These are phyloP conservation scores for Taxidea taxus DNA, from an alignment of 2,113 vertebrate genomes.

Conservation along the genomic window DNA sequence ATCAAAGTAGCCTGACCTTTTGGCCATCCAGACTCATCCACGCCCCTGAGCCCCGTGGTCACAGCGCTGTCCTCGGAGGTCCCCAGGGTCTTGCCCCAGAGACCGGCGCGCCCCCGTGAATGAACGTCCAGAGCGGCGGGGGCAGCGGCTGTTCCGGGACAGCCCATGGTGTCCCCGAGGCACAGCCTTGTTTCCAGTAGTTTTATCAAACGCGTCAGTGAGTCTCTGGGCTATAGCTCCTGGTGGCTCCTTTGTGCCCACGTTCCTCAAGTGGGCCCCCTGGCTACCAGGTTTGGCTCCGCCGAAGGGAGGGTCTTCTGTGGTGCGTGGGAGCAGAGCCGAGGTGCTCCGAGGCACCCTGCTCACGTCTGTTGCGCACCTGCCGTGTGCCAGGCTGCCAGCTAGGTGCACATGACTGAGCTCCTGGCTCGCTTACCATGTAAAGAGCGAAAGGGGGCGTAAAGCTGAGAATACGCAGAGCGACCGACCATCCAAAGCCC, in stretches of 20 bases:
- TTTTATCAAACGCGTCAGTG: accelerated
- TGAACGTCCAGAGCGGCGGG: neutral
- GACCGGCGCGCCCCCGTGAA: neutral
- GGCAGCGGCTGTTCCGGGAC: neutral
- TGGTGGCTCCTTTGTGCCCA: neutral
- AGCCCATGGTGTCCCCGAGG: neutral
- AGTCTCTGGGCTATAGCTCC: accelerated
- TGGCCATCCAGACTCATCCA: neutral
- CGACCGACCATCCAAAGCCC: neutral
- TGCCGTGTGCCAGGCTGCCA: neutral
- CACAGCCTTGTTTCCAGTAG: neutral
- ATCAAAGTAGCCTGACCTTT: neutral
- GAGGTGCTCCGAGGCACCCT: accelerated
- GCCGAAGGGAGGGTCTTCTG: neutral
- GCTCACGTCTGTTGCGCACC: neutral
- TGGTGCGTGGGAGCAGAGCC: neutral
- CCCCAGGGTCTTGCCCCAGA: neutral
- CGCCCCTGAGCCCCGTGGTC: accelerated
- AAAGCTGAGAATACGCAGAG: neutral
- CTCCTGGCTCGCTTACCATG: neutral
- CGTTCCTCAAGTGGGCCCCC: neutral
- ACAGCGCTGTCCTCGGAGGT: neutral
- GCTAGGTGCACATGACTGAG: neutral
- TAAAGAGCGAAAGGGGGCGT: neutral
- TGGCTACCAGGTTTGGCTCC: neutral